phyloP scores from a whole-genome alignment of 2,888 invertebrate species.

The Heteropelma amictum region DNA sequence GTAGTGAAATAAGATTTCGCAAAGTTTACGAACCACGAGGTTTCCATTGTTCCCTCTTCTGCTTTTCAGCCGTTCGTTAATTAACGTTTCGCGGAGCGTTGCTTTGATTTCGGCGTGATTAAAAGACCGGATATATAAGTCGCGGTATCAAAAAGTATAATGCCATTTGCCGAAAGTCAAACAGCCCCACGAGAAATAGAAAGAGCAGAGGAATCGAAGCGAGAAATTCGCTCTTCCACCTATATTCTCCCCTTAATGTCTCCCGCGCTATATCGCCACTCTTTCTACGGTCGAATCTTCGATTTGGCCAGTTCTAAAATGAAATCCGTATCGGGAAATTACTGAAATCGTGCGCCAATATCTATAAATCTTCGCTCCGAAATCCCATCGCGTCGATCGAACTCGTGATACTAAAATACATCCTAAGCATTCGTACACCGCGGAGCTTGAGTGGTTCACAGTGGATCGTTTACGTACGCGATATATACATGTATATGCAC shows the following conservation, averaged over 20 bases:
- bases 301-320: conserved; percentile 42
- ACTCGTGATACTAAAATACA: conserved; percentile 45
- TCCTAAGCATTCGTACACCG: conserved; percentile 1
- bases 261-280: neutral
- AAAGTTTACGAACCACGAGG: too few species aligned
- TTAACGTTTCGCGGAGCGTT: neutral
- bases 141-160: conserved; percentile 33
- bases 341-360: conserved; percentile 55
- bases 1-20: too few species aligned
- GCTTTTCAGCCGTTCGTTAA: too few species aligned
- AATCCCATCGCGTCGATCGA: conserved; percentile 50
- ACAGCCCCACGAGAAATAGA: neutral
- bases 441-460: too few species aligned
- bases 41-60: too few species aligned
- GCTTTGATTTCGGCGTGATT: conserved; percentile 57
- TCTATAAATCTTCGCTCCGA: conserved; percentile 51
- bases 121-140: conserved; percentile 48
- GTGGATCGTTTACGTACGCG: neutral
- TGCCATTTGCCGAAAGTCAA: conserved; percentile 38
- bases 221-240: conserved; percentile 31
- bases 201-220: conserved; percentile 24
- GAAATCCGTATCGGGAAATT: conserved; percentile 59
- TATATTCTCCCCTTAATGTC: neutral
- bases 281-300: conserved; percentile 8
- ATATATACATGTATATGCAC: neutral